A percentile compares a stretch with the other conserved stretches of the same genome.
Evolutionary conservation across 2,113 vertebrate species (phyloP).

Genomic region (Platanista minor): DNA sequence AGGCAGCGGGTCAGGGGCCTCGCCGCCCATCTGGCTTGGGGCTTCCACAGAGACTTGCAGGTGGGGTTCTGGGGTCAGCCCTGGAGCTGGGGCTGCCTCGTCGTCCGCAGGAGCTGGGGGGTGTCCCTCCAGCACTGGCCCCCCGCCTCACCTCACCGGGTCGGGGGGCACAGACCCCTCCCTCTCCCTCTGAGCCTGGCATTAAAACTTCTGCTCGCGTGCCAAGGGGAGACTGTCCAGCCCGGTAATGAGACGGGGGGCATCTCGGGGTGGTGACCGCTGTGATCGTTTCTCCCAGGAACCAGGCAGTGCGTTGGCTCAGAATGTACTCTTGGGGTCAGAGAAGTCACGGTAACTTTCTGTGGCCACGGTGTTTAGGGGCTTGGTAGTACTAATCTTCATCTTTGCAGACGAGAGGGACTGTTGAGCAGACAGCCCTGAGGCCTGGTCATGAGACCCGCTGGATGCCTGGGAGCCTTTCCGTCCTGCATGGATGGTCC

Average conservation of each 20-base stretch:
- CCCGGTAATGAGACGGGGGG: neutral
- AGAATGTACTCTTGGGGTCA: neutral
- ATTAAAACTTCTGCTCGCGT: too few relatives aligned
- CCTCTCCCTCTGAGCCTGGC: neutral
- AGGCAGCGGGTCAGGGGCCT: neutral
- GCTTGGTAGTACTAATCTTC: neutral
- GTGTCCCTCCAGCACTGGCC: neutral
- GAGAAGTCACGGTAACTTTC: neutral
- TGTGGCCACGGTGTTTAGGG: neutral
- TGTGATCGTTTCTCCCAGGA: neutral
- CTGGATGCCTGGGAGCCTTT: neutral
- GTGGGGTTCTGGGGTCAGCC: neutral
- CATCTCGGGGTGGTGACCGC: fast-evolving
- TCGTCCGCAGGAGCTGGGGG: fast-evolving
- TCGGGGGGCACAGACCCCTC: neutral
- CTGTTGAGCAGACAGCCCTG: fast-evolving
- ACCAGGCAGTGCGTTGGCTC: neutral
- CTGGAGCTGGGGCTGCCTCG: neutral
- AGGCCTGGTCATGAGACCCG: neutral
- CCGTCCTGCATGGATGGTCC: neutral
- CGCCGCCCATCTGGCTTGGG: neutral
- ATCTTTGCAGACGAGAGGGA: too few relatives aligned
- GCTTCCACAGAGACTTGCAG: fast-evolving
- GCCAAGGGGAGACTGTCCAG: too few relatives aligned
- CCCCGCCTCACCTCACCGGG: neutral